Conservation (phyloP, 2,888 invertebrate genomes). For the Colletes collaris region DNA sequence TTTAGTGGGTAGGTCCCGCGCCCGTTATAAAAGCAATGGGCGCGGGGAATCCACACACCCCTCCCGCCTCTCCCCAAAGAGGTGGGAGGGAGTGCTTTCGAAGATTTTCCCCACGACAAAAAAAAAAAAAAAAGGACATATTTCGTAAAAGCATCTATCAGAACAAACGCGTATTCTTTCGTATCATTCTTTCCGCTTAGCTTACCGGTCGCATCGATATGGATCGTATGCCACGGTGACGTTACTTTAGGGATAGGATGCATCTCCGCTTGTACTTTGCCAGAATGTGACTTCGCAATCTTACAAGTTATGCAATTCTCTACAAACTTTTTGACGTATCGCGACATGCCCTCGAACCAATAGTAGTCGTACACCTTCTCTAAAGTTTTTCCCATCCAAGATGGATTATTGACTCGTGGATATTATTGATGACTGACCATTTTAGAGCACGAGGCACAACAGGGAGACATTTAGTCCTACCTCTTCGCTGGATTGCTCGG, state of each 20-base stretch:
- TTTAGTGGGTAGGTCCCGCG: too few species aligned
- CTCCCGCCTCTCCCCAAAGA: too few species aligned
- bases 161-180: conserved; percentile 7
- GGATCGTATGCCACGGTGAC: conserved; percentile 4
- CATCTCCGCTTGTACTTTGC: conserved; percentile 3
- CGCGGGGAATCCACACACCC: too few species aligned
- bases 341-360: conserved; percentile 20
- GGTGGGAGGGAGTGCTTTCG: too few species aligned
- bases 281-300: conserved; percentile 7
- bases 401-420: conserved; percentile 19
- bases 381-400: conserved; percentile 18
- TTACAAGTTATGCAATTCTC: conserved; percentile 20
- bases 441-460: conserved; percentile 4
- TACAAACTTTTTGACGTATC: conserved; percentile 10
- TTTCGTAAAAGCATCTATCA: conserved; percentile 9
- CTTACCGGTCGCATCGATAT: conserved; percentile 7
- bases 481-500: conserved; percentile 5
- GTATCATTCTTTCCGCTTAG: conserved; percentile 17
- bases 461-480: conserved; percentile 1
- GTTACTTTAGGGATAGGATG: conserved; percentile 14
- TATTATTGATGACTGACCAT: conserved; percentile 12
- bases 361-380: conserved; percentile 16
- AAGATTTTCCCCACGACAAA: too few species aligned
- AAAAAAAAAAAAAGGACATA: too few species aligned
- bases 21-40: too few species aligned